Base-by-base conservation (phyloP, 1,140 invertebrate species). In the Trinorchestia longiramus region DNA sequence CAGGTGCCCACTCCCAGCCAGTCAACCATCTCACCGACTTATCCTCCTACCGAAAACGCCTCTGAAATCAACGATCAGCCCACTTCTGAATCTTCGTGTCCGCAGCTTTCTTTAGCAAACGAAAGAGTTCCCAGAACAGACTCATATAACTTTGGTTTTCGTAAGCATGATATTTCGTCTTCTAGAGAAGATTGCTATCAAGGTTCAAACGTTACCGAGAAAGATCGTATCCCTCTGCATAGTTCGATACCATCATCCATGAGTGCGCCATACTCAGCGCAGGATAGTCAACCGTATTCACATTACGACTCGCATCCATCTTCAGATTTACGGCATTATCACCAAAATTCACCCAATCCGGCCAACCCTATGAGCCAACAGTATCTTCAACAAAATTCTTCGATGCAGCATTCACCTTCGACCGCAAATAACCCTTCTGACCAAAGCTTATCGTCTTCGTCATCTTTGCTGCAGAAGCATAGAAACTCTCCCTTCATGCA, bases 401-500 rank as follows among this genome's bases (percentile, higher is more conserved):
- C 92, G 3, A 45, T 94, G 92, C 92, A 94, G 92, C 43, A 94
- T 43, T 94, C 92, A 6, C 92, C 92, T 40, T 94, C 92, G 41
- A 94, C 92, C 0, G 92, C 92, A 3, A 45, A 40, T 42, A 92
- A 45, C 40, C 44, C 92, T 15, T 45, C 92, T 15, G 88, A 90
- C 15, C 88, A 90, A 43, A 90, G 88, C 44, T 47, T 47, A 94
- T 44, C 43, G 19, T 47, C 92, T 6, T 45, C 43, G 28, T 94
- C 44, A 94, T 47, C 92, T 45, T 94, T 94, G 44, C 19, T 94
- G 44, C 92, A 94, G 44, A 94, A 94, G 47, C 92, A 94, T 47
- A 44, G 92, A 47, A 94, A 94, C 43, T 94, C 92, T 43, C 92
- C 92, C 45, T 94, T 94, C 92, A 94, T 94, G 92, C 92, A 94